phyloP scores from a whole-genome alignment of 2,113 vertebrate species.

The Emydocephalus ijimae region DNA sequence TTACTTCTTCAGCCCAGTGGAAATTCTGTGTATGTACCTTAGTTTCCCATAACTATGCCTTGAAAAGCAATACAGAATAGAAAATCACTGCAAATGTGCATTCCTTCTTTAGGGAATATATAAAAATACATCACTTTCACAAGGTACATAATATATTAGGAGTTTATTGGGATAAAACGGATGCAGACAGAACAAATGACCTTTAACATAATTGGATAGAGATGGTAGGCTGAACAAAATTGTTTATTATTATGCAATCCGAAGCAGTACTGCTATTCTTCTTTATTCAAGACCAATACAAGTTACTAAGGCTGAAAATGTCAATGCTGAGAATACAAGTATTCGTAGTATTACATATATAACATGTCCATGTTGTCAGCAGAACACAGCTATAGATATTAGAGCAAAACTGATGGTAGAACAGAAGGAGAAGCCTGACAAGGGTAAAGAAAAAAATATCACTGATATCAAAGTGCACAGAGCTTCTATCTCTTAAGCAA shows the following conservation, averaged over 20 bases:
- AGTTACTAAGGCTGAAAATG: background rate
- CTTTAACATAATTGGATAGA: background rate
- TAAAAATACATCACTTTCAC: background rate
- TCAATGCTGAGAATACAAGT: background rate
- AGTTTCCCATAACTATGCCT: background rate
- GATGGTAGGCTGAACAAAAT: background rate
- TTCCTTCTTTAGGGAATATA: background rate
- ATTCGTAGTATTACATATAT: background rate
- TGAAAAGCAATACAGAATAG: background rate
- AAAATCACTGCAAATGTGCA: background rate
- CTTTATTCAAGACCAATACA: background rate
- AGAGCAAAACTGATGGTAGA: background rate
- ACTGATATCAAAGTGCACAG: background rate
- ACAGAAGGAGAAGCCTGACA: background rate
- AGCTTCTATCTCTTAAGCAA: background rate
- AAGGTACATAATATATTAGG: background rate
- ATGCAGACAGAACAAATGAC: background rate
- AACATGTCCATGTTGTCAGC: background rate
- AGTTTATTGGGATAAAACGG: background rate
- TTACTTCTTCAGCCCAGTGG: background rate
- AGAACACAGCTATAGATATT: background rate
- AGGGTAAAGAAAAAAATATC: background rate
- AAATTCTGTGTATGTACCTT: background rate
- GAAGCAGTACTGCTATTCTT: background rate
- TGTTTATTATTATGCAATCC: background rate